Evolutionary conservation across 2,888 invertebrate genomes (phyloP), one percentile per base, ranked within the genome.

Genomic region (Cordilura impudica): DNA sequence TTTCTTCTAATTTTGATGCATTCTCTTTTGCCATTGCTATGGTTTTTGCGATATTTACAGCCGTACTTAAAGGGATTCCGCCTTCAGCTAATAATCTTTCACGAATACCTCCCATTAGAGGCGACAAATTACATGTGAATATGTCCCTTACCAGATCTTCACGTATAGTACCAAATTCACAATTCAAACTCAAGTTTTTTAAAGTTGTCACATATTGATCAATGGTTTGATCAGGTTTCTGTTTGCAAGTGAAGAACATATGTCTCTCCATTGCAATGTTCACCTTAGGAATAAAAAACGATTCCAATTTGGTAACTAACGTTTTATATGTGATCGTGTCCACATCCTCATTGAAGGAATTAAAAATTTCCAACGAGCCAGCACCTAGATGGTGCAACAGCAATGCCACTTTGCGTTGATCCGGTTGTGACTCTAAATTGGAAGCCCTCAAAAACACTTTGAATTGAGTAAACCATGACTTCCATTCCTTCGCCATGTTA

Each of bases 161-260:
- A 19, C 81, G 76, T 4, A 82, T 8, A n/a, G 35, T 12, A 16
- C 63, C 75, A 65, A 79, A 82, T 45, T 81, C 76, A 56, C 39
- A 53, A 18, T 35, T 39, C 19, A 21, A 5, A 31, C 76, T 81
- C 19, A 72, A 31, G 19, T 78, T 81, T 72, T 67, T 66, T 12
- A 58, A 23, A n/a, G n/a, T n/a, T n/a, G n/a, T n/a, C n/a, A n/a
- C n/a, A n/a, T n/a, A n/a, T n/a, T n/a, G n/a, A n/a, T 61, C 16
- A 61, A 61, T 26, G 6, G 4, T 26, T 26, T 26, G 26, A 26
- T 26, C 26, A 26, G 26, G 4, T 6, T n/a, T n/a, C n/a, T n/a
- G n/a, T n/a, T n/a, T n/a, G n/a, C n/a, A n/a, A n/a, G n/a, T n/a
- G n/a, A n/a, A 26, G 18, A 61, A 61, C 43, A 47, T 43, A 47